Conservation (phyloP, 2,888 invertebrate genomes). For the Leucophenga maculata region DNA sequence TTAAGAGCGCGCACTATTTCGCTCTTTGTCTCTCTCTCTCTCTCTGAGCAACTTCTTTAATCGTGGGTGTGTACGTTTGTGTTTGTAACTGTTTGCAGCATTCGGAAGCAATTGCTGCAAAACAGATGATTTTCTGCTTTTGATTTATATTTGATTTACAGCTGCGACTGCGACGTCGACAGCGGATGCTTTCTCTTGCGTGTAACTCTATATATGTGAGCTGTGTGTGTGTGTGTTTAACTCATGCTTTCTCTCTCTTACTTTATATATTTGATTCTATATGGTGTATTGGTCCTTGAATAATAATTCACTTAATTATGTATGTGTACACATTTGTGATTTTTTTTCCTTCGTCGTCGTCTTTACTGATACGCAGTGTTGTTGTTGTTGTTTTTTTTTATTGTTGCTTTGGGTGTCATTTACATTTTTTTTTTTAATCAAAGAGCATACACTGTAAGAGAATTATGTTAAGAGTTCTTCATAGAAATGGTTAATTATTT, state of each 20-base stretch:
- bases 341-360: not conserved
- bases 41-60: not conserved
- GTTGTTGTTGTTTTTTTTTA: not conserved
- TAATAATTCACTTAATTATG: constrained; percentile 53
- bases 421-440: not conserved
- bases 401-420: not conserved
- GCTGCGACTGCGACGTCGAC: constrained; percentile 9
- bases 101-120: not conserved
- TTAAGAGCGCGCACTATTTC: not conserved
- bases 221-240: constrained; percentile 19
- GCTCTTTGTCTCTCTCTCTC: not conserved
- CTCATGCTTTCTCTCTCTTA: too few species aligned
- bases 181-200: constrained; percentile 14
- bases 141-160: constrained; percentile 58
- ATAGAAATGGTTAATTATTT: too few species aligned
- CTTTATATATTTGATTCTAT: not conserved
- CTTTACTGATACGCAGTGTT: not conserved
- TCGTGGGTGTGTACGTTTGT: not conserved
- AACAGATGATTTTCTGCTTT: constrained; percentile 41
- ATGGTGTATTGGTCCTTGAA: constrained; percentile 50
- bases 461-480: too few species aligned
- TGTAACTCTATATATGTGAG: constrained; percentile 9
- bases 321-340: constrained; percentile 17
- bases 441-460: not conserved
- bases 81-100: not conserved